Percentiles rank a stretch among this genome's conserved stretches.
phyloP scores from a whole-genome alignment of 2,113 vertebrate genomes.

The Myotis davidii region DNA sequence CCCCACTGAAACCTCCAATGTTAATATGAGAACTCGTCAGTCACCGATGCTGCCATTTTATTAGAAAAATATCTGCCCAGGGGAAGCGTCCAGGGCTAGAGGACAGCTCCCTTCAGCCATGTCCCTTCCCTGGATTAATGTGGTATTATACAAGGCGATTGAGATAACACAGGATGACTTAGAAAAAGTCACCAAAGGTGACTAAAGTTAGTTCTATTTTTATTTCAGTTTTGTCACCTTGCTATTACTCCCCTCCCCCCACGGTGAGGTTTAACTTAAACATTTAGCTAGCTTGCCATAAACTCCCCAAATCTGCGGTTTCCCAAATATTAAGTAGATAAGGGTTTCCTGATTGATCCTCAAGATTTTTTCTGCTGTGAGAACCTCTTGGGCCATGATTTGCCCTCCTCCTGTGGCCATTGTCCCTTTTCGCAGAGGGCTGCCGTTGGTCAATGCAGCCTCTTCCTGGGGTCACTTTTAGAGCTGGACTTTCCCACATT shows the following conservation, averaged over 20 bases:
- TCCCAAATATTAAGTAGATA: neutral
- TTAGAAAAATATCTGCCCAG: neutral
- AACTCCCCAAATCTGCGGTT: neutral
- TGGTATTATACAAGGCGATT: neutral
- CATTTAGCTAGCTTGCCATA: neutral
- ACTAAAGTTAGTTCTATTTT: slow-evolving; percentile 28
- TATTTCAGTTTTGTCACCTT: neutral
- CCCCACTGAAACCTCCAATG: neutral
- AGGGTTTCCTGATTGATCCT: neutral
- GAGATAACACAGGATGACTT: neutral
- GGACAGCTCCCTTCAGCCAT: neutral
- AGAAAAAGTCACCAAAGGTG: slow-evolving; percentile 28
- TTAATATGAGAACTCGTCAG: neutral
- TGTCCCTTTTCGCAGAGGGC: neutral
- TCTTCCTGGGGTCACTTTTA: neutral
- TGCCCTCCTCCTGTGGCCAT: neutral
- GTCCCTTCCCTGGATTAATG: neutral
- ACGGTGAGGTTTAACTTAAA: neutral
- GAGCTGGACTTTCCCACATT: neutral
- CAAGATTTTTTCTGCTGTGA: neutral
- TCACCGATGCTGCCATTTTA: neutral
- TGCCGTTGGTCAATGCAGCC: neutral
- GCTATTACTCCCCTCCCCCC: rapidly evolving
- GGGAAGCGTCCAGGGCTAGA: rapidly evolving
- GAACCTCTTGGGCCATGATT: rapidly evolving